phyloP scores from a whole-genome alignment of 2,797 vertebrate genomes.

The Coilia nasus region DNA sequence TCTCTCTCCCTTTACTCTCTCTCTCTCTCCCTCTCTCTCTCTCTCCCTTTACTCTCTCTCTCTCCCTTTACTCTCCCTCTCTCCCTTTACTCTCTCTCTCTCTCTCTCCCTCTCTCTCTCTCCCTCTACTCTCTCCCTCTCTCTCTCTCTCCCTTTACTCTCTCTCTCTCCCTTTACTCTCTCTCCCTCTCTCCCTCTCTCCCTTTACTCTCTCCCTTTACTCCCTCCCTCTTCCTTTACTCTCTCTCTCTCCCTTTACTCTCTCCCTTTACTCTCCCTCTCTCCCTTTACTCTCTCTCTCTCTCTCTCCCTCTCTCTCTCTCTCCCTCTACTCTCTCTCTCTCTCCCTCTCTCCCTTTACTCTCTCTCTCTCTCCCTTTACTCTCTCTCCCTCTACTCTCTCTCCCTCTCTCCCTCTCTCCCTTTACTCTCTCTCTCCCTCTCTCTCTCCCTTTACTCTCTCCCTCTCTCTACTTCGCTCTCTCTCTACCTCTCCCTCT shows the following conservation, averaged over 20 bases:
- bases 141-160: conserved; percentile 7
- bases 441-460: conserved; percentile 7
- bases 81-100: background rate
- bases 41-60: too few species aligned
- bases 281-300: too few species aligned
- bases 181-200: background rate
- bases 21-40: conserved; percentile 18
- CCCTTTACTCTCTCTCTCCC: background rate
- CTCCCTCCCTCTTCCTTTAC: background rate
- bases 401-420: background rate
- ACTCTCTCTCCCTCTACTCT: background rate
- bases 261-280: background rate
- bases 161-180: background rate
- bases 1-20: conserved; percentile 26
- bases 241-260: background rate
- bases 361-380: conserved; percentile 3
- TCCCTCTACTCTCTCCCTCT: conserved; percentile 9
- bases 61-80: background rate
- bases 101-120: conserved; percentile 13
- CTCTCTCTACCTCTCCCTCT: too few species aligned
- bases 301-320: too few species aligned
- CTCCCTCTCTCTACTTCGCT: too few species aligned
- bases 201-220: background rate
- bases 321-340: too few species aligned
- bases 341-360: background rate